These are phyloP conservation scores for Myripristis jacobus DNA, from an alignment of 2,797 vertebrate genomes.

Conservation along the genomic window DNA sequence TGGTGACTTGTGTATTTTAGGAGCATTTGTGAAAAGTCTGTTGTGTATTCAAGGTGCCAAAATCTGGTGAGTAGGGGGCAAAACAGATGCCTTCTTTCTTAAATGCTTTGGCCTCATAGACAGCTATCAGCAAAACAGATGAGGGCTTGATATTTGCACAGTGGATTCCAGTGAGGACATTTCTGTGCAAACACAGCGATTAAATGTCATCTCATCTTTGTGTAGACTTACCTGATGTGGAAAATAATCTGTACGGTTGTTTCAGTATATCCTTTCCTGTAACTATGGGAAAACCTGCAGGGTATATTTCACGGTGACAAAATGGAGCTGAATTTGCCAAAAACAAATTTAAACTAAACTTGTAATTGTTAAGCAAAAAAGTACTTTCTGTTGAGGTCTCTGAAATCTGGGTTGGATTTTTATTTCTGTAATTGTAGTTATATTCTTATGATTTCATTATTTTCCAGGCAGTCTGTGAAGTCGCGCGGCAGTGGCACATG, in stretches of 20 bases:
- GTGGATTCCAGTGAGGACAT: slow-evolving; percentile 38
- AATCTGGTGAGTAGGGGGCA: background rate
- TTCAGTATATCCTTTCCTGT: background rate
- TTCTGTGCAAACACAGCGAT: background rate
- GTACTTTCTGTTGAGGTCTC: background rate
- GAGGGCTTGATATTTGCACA: background rate
- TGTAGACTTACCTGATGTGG: slow-evolving; percentile 5
- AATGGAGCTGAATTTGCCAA: too few relatives aligned
- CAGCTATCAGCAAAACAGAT: background rate
- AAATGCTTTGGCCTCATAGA: too few relatives aligned
- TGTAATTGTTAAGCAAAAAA: background rate
- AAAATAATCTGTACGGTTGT: background rate
- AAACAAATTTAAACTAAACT: too few relatives aligned
- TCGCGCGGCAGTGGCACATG: background rate
- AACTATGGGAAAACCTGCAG: background rate
- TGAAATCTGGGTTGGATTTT: background rate
- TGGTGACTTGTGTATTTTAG: background rate
- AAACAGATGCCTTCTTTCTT: slow-evolving; percentile 17
- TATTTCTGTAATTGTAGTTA: background rate
- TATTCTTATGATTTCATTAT: background rate
- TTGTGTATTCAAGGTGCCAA: slow-evolving; percentile 11
- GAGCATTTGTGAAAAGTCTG: background rate
- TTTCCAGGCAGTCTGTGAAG: slow-evolving; percentile 3
- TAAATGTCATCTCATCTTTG: background rate
- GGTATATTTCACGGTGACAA: too few relatives aligned